Evolutionary conservation across 2,113 vertebrate genomes (phyloP).

Genomic region (Zingel zingel): DNA sequence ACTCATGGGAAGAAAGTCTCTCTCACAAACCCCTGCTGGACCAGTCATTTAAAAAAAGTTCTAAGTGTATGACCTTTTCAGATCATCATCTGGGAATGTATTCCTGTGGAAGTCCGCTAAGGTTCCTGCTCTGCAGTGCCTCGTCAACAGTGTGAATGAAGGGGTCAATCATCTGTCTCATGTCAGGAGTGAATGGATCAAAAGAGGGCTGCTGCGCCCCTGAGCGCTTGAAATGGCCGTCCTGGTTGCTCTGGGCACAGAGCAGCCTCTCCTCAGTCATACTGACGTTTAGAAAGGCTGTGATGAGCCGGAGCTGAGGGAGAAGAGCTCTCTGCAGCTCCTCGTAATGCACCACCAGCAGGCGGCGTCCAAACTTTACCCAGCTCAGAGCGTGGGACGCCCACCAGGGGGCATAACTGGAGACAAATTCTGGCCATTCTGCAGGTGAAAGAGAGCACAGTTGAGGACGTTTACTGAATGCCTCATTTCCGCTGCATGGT

Average conservation of each 20-base stretch:
- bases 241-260: constrained; percentile 94
- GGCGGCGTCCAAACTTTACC: constrained; percentile 89
- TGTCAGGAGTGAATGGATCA: constrained; percentile 91
- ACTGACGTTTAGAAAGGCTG: constrained; percentile 85
- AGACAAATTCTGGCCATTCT: constrained; percentile 98
- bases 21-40: constrained; percentile 9
- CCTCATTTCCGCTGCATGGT: background rate
- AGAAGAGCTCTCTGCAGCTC: constrained; percentile 91
- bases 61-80: constrained; percentile 33
- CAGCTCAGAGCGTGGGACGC: constrained; percentile 94
- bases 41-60: constrained; percentile 19
- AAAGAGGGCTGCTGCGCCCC: constrained; percentile 87
- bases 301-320: constrained; percentile 89
- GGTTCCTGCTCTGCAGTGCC: constrained; percentile 88
- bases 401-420: constrained; percentile 98
- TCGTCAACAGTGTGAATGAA: constrained; percentile 90
- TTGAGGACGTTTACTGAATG: background rate
- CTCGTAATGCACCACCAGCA: constrained; percentile 95
- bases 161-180: constrained; percentile 87
- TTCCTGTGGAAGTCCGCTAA: constrained; percentile 90
- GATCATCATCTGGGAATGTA: constrained; percentile 92
- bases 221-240: constrained; percentile 95
- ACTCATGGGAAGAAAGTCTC: constrained; percentile 1
- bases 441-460: constrained; percentile 30
- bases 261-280: constrained; percentile 91